phyloP scores from a whole-genome alignment of 2,888 invertebrate species.

The Amblyteles armatorius region DNA sequence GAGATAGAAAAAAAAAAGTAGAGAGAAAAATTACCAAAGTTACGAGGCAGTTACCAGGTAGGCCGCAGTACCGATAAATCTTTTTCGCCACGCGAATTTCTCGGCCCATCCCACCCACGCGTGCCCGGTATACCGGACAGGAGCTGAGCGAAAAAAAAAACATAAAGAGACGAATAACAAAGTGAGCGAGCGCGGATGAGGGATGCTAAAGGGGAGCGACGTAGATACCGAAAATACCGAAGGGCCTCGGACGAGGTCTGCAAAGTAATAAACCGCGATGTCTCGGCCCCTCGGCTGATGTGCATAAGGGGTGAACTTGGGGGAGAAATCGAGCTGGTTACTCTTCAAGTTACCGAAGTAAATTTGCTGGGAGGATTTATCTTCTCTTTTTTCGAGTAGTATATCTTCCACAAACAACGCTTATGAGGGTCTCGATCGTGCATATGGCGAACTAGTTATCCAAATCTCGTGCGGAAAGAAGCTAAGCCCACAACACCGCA shows the following conservation, averaged over 20 bases:
- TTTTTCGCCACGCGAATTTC: constrained; percentile 64
- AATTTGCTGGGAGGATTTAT: constrained; percentile 63
- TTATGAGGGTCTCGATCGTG: constrained; percentile 31
- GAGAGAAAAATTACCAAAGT: constrained; percentile 63
- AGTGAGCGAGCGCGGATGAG: background rate
- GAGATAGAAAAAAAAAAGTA: constrained; percentile 38
- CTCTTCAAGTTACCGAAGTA: constrained; percentile 61
- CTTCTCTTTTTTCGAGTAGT: constrained; percentile 25
- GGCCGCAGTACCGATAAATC: constrained; percentile 72
- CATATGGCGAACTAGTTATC: constrained; percentile 27
- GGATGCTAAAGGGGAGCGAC: constrained; percentile 13
- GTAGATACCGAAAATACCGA: constrained; percentile 3
- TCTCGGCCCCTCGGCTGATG: constrained; percentile 43
- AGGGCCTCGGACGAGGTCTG: constrained; percentile 32
- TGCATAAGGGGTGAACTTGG: constrained; percentile 30
- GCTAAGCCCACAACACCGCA: background rate
- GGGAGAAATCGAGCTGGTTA: constrained; percentile 39
- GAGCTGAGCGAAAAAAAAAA: constrained; percentile 7
- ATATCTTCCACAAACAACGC: constrained; percentile 10
- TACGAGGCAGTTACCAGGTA: constrained; percentile 69
- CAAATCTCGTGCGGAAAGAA: constrained; percentile 40
- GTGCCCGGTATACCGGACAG: constrained; percentile 15
- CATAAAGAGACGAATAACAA: constrained; percentile 21
- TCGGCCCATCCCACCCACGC: background rate
- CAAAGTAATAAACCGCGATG: constrained; percentile 65